phyloP scores from a whole-genome alignment of 2,113 vertebrate genomes.

The Phocoena sinus region DNA sequence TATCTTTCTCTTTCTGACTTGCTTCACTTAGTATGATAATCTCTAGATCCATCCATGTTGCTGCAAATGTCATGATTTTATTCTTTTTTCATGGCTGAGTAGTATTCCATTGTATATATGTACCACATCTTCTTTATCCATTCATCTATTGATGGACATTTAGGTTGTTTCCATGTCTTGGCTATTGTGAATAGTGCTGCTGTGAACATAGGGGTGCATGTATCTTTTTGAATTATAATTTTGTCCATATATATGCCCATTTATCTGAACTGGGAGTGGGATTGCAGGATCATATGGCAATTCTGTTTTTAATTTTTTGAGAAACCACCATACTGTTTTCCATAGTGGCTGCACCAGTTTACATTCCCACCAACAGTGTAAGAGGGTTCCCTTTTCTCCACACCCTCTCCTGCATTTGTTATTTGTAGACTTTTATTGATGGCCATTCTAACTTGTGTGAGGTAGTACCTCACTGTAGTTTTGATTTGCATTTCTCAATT shows the following conservation, averaged over 20 bases:
- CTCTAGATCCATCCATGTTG: background rate
- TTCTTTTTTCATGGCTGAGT: background rate
- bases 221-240: too few relatives aligned
- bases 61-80: too few relatives aligned
- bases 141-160: too few relatives aligned
- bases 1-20: background rate
- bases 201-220: too few relatives aligned
- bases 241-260: too few relatives aligned
- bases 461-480: background rate
- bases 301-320: too few relatives aligned
- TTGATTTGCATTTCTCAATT: background rate
- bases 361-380: background rate
- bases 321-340: too few relatives aligned
- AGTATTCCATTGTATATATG: background rate
- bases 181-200: too few relatives aligned
- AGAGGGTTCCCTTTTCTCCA: background rate
- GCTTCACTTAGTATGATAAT: background rate
- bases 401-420: background rate
- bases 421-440: background rate
- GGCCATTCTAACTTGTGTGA: background rate
- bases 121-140: background rate
- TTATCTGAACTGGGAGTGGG: too few relatives aligned
- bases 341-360: too few relatives aligned
- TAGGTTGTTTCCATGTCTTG: too few relatives aligned
- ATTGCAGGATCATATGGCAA: too few relatives aligned